Evolutionary conservation across 1,140 invertebrate genomes (phyloP).

Genomic region (Calosoma granatense): DNA sequence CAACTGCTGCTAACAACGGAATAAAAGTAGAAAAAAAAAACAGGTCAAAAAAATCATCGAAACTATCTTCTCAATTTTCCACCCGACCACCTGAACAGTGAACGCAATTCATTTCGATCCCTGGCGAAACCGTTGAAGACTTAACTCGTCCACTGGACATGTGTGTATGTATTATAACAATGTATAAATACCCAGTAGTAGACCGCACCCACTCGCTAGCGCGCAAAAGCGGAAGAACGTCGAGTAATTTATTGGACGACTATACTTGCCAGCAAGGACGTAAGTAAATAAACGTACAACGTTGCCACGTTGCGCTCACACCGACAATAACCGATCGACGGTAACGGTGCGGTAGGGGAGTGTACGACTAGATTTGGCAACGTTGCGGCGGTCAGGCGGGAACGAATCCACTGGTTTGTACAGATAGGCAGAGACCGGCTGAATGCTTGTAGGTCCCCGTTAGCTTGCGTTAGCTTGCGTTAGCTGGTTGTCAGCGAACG

Average conservation of each 20-base stretch:
- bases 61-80: not conserved
- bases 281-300: not conserved
- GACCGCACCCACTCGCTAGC: not conserved
- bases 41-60: not conserved
- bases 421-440: too few relatives aligned
- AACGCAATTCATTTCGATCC: not conserved
- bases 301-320: not conserved
- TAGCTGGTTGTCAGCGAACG: too few relatives aligned
- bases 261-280: not conserved
- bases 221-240: not conserved
- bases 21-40: not conserved
- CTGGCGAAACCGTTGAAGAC: not conserved
- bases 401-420: not conserved
- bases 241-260: not conserved
- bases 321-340: not conserved
- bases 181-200: slow-evolving; percentile 2
- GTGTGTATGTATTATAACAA: slow-evolving; percentile 6
- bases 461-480: not conserved
- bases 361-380: not conserved
- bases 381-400: not conserved
- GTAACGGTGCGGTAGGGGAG: not conserved
- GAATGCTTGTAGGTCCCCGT: not conserved
- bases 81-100: not conserved
- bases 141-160: not conserved
- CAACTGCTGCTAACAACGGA: too few relatives aligned